A percentile compares a stretch with the other conserved stretches of the same genome.
Evolutionary conservation across 2,888 invertebrate genomes (phyloP).

Genomic region (Rhagophthalmus giganteus): DNA sequence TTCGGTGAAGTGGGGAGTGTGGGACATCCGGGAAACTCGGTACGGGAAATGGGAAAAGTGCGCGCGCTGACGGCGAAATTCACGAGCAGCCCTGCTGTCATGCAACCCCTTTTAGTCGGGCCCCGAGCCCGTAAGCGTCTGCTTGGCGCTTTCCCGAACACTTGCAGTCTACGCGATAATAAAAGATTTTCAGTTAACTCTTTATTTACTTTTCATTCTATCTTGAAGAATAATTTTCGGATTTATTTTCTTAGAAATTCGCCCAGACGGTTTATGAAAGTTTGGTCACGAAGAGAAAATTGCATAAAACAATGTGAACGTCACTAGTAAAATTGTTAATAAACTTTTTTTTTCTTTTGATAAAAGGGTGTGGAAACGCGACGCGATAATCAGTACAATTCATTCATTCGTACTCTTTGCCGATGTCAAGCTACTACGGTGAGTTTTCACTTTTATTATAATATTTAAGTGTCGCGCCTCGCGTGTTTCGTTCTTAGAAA

Average conservation of each 20-base stretch:
- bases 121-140: slow-evolving; percentile 38
- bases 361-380: slow-evolving; percentile 27
- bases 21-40: slow-evolving; percentile 42
- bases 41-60: slow-evolving; percentile 41
- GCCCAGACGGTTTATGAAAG: too few relatives aligned
- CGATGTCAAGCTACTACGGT: slow-evolving; percentile 23
- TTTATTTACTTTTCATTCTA: background rate
- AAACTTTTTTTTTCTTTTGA: slow-evolving; percentile 8
- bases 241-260: too few relatives aligned
- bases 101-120: slow-evolving; percentile 43
- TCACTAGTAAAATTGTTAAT: background rate
- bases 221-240: too few relatives aligned
- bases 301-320: too few relatives aligned
- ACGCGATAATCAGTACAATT: slow-evolving; percentile 19
- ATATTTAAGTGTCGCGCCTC: too few relatives aligned
- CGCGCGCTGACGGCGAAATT: slow-evolving; percentile 40
- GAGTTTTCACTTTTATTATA: slow-evolving; percentile 24
- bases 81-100: slow-evolving; percentile 42
- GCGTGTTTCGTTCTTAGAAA: too few relatives aligned
- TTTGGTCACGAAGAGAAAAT: too few relatives aligned
- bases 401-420: slow-evolving; percentile 10
- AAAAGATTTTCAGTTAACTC: background rate
- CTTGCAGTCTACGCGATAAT: slow-evolving; percentile 6
- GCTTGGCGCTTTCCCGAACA: slow-evolving; percentile 20
- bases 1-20: slow-evolving; percentile 40